Percentiles rank a stretch among this genome's conserved stretches.
phyloP scores from a whole-genome alignment of 2,113 vertebrate genomes.

The Microcebus murinus region DNA sequence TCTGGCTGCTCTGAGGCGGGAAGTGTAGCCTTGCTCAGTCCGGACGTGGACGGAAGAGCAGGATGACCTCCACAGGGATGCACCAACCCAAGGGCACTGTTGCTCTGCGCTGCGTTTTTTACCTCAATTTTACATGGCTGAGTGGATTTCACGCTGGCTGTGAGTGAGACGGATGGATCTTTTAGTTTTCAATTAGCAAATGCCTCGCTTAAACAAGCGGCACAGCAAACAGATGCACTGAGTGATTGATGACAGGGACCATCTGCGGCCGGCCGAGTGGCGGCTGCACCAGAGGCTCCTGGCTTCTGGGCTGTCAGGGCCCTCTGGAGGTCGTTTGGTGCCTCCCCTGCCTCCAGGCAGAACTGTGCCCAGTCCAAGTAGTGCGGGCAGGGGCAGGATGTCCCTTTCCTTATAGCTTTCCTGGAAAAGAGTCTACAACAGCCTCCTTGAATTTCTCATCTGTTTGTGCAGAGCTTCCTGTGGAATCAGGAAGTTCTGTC shows the following conservation, averaged over 20 bases:
- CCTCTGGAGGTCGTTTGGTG: constrained; percentile 50
- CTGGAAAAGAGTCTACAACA: not conserved
- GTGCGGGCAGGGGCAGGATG: not conserved
- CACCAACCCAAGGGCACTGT: not conserved
- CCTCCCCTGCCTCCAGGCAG: not conserved
- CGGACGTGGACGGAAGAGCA: not conserved
- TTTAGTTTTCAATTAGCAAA: constrained; percentile 79
- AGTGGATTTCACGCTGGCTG: constrained; percentile 65
- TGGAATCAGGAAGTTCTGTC: not conserved
- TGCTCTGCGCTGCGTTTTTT: not conserved
- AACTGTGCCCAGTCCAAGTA: not conserved
- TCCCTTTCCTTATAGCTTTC: not conserved
- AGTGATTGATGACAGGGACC: constrained; percentile 56
- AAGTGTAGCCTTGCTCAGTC: not conserved
- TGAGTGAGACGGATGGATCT: constrained; percentile 70
- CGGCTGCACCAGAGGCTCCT: not conserved
- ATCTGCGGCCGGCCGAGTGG: constrained; percentile 27
- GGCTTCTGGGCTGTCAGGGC: not conserved
- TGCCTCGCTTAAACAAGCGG: constrained; percentile 59
- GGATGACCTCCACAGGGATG: not conserved
- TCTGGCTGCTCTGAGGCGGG: not conserved
- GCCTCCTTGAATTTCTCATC: not conserved
- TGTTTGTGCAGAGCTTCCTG: not conserved
- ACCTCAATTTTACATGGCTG: not conserved
- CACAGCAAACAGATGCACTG: constrained; percentile 57